Evolutionary conservation across 2,113 vertebrate genomes (phyloP), one percentile per base, ranked within the genome.

Genomic region (Electrona antarctica): DNA sequence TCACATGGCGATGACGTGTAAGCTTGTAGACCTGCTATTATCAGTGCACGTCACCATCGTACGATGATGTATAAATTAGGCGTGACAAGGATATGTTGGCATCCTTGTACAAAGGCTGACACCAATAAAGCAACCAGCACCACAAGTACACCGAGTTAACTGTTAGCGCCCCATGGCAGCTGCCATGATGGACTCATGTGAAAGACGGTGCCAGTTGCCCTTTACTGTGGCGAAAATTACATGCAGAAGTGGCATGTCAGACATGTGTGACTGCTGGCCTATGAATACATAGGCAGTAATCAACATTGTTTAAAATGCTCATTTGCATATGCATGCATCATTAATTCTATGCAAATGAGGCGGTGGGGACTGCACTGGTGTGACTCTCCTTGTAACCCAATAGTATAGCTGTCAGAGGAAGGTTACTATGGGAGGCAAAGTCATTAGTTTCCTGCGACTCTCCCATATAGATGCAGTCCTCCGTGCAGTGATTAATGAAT

Each of bases 271-370:
- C 88, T 90, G 90, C 89, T 92, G 90, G 86, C 86, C 89, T 91
- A 83, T 92, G 88, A 91, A 94, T 93, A 83, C 90, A 93, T 90
- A 91, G 89, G 87, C 89, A 77, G 89, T 86, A 89, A 92, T 93
- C 90, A 93, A 88, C 87, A 79, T 88, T 92, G 89, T 91, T 93
- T 91, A 93, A 90, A 91, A 92, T 89, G 86, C 90, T 87, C 76
- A 91, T 91, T 92, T 93, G 90, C 91, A 93, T 93, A 92, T 92
- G 85, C 88, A 93, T 86, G 89, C 88, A 81, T 89, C 87, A 91
- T 92, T 93, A 92, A 93, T 92, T 90, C 65, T 79, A 91, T 93
- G 90, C 87, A 93, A 91, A 93, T 92, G 89, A 90, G 83, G 75
- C 75, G 66, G 84, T 46, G 64, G 78, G 73, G 87, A 79, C 75